Conservation (phyloP, 2,113 vertebrate genomes). For the Paratilapia polleni region DNA sequence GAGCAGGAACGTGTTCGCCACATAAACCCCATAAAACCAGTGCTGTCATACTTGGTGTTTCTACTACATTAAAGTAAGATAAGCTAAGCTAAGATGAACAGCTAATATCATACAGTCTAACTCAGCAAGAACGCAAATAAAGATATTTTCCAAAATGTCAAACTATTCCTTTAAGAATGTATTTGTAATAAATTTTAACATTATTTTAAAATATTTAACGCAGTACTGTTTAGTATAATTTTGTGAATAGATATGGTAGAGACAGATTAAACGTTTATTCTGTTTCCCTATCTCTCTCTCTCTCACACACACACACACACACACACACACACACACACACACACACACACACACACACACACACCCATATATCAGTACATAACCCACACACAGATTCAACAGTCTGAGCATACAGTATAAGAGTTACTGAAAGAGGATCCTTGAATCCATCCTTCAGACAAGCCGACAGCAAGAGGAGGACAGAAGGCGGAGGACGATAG, state of each 20-base stretch:
- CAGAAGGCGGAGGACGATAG: slow-evolving; percentile 63
- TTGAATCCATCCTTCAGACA: slow-evolving; percentile 62
- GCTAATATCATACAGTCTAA: background rate
- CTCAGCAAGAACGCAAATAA: background rate
- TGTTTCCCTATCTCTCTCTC: background rate
- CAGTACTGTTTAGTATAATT: background rate
- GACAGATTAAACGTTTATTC: background rate
- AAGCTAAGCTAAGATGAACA: background rate
- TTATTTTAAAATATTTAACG: background rate
- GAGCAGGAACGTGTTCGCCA: too few species aligned
- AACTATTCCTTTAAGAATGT: background rate
- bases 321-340: too few species aligned
- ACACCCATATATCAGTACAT: background rate
- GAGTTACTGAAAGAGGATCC: slow-evolving; percentile 46
- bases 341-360: background rate
- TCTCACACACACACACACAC: too few species aligned
- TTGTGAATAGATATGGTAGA: background rate
- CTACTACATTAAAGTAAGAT: background rate
- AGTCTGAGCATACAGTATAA: slow-evolving; percentile 2
- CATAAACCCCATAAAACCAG: too few species aligned
- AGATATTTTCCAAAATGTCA: background rate
- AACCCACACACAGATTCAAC: slow-evolving; percentile 10
- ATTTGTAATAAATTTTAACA: background rate
- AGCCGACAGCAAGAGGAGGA: slow-evolving; percentile 59
- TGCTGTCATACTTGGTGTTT: too few species aligned